Base-by-base conservation (phyloP, 2,888 invertebrate species). In the Ctena decussata region DNA sequence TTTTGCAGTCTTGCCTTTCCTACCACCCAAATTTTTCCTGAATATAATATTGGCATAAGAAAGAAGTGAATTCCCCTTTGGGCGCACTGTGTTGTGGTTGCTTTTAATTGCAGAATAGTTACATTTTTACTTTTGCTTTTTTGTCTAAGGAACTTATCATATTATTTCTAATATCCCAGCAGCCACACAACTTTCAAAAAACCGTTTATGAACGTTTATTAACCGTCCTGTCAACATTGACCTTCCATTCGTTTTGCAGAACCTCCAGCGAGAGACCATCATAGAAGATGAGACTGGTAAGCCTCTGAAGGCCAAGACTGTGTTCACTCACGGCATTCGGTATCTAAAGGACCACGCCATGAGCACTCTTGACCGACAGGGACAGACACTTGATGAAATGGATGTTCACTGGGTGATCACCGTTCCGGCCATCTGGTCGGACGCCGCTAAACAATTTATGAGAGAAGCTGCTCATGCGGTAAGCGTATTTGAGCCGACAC, bases 361-460 rank as follows among this genome's bases (percentile, higher is more conserved):
- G 8, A 57, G 35, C 27, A 83, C 81, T 5, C 80, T 86, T n/a
- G 75, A 81, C 65, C 75, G 53, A 3, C 86, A 86, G 71, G 86
- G 86, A 0, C 73, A 83, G 41, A 6, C 30, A 0, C 39, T 86
- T 2, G 86, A 86, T 24, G 80, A 69, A 21, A 69, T 83, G 46
- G 86, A 86, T 35, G 80, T 86, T 18, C 80, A 82, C 80, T 82
- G 82, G 82, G 82, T 82, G 12, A 11, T 83, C 21, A 83, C 83
- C 5, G 83, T 83, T 11, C 83, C 86, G 0, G 86, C 86, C 0
- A 86, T 86, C 72, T 86, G 86, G 86, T 86, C 86, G 5, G 86
- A 86, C 44, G 86, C 80, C 21, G 86, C 86, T 12, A 86, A 83
- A 65, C 86, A 86, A 74, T 86, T 86, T 35, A 86, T 86, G 86